Evolutionary conservation across 2,888 invertebrate genomes (phyloP), one percentile per base, ranked within the genome.

Genomic region (Melanostoma scalare): DNA sequence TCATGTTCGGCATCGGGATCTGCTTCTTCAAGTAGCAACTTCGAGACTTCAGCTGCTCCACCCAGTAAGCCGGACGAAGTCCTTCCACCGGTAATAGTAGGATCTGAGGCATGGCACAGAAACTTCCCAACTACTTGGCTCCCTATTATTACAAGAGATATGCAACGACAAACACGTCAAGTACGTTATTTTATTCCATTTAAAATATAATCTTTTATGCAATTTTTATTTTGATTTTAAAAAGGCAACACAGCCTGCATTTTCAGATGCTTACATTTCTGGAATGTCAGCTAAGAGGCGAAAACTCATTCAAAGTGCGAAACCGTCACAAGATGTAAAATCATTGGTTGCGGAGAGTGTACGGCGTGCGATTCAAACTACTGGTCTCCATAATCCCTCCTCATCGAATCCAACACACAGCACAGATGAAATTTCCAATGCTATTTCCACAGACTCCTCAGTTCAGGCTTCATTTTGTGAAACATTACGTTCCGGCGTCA

Each of bases 231-330:
- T 60, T 3, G 36, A 3, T 38, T 38, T 30, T 2, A 3, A 3
- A 63, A 38, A 88, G 87, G 90, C 89, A 86, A 86, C 91, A 4
- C 93, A 92, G 87, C 89, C 92, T 1, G 94, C 95, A 36, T 95
- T 95, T 90, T 98, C 98, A 89, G 98, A 98, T 92, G 97, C 96
- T 0, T 98, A 98, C 90, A 92, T 98, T 53, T 94, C 95, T 6
- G 96, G 97, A 8, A 95, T 98, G 95, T 97, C 98, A 9, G 94
- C 96, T 48, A 96, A 97, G 90, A 94, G 97, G 78, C 95, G 98
- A 85, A 96, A 96, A 90, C 93, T 97, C 85, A 92, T 95, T 42
- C 88, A 89, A 69, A 88, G 88, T 48, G 87, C 89, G 63, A 91
- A 91, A 85, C 88, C 91, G 31, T 72, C 90, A 46, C 86, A 89